Percentiles rank a stretch among this genome's conserved stretches.
phyloP scores from a whole-genome alignment of 64 coral and sea anemone genomes.

The Exaiptasia diaphana region DNA sequence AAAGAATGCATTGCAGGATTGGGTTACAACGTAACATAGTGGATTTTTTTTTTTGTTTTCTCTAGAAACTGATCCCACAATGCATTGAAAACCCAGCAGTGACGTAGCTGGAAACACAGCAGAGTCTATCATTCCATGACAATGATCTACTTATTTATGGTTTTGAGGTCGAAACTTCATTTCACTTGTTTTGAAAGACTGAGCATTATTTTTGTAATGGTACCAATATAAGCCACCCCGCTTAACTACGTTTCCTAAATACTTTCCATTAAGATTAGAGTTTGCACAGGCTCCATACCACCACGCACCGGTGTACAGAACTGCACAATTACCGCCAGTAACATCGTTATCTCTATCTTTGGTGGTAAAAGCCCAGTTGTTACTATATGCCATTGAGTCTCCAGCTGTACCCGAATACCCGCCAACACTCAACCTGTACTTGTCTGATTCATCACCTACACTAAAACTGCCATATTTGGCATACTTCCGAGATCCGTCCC shows the following conservation, averaged over 20 bases:
- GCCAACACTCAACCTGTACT: slow-evolving; percentile 36
- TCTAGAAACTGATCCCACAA: too few relatives aligned
- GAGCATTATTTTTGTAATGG: neutral
- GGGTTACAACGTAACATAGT: too few relatives aligned
- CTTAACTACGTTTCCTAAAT: neutral
- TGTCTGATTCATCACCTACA: slow-evolving; percentile 15
- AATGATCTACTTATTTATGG: too few relatives aligned
- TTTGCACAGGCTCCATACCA: slow-evolving; percentile 18
- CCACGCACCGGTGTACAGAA: neutral
- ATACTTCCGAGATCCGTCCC: slow-evolving; percentile 3
- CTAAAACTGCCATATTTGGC: slow-evolving; percentile 54
- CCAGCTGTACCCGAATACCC: slow-evolving; percentile 38
- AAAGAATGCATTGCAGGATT: too few relatives aligned
- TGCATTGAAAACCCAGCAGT: too few relatives aligned
- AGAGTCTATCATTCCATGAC: too few relatives aligned
- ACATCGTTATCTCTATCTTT: slow-evolving; percentile 58
- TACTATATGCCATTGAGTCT: slow-evolving; percentile 1
- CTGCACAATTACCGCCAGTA: neutral
- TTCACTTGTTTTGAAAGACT: neutral
- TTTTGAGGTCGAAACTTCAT: too few relatives aligned
- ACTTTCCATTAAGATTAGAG: slow-evolving; percentile 12
- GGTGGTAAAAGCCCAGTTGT: slow-evolving; percentile 39
- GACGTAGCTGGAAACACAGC: too few relatives aligned
- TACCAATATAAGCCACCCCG: neutral
- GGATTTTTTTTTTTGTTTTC: too few relatives aligned